phyloP scores from a whole-genome alignment of 1,140 invertebrate species.

The Leucophenga varia region DNA sequence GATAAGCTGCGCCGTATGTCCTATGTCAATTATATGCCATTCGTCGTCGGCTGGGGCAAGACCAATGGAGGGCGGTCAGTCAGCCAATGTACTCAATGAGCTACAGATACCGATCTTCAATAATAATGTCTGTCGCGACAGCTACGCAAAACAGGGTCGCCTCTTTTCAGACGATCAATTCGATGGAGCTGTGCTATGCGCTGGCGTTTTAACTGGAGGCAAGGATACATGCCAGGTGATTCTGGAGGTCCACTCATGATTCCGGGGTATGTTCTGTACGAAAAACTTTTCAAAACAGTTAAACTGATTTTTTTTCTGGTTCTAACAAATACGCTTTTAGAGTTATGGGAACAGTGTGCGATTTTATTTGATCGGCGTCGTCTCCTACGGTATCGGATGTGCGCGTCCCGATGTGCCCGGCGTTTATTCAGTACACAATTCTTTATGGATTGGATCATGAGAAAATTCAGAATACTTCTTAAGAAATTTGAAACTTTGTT shows the following conservation, averaged over 20 bases:
- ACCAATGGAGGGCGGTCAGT: constrained; percentile 60
- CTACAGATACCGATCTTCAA: constrained; percentile 71
- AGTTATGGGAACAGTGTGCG: no score
- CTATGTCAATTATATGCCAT: constrained; percentile 58
- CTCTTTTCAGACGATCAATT: constrained; percentile 64
- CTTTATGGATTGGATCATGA: constrained; percentile 60
- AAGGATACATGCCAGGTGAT: constrained; percentile 87
- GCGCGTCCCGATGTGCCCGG: constrained; percentile 71
- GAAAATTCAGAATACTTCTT: constrained; percentile 30
- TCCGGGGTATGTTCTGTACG: constrained; percentile 33
- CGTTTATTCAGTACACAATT: constrained; percentile 69
- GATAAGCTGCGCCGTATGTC: constrained; percentile 26
- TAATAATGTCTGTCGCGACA: constrained; percentile 63
- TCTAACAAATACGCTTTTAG: no score
- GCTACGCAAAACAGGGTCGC: constrained; percentile 61
- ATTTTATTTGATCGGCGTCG: constrained; percentile 68
- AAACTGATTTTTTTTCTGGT: no score
- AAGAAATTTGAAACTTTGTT: no score
- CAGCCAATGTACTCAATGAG: constrained; percentile 65
- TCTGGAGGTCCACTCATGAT: constrained; percentile 82
- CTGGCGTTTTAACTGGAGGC: constrained; percentile 69
- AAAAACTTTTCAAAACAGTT: no score
- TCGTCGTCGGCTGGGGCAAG: constrained; percentile 79
- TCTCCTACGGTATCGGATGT: constrained; percentile 71
- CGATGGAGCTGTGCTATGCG: constrained; percentile 69